phyloP scores from a whole-genome alignment of 2,888 invertebrate species.

The Papilio demoleus region DNA sequence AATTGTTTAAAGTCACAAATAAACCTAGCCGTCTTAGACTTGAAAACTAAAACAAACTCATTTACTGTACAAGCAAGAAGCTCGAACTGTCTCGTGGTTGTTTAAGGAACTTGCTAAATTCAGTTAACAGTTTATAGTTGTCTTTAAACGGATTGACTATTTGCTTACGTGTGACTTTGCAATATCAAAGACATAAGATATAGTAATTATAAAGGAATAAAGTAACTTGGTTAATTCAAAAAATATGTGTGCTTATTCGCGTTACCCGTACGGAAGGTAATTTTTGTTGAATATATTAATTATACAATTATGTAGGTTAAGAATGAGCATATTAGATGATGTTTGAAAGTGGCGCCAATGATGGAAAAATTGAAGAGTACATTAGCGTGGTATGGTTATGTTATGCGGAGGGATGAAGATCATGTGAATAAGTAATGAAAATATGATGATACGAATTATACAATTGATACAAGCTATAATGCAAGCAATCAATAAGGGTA shows the following conservation, averaged over 20 bases:
- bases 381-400: too few relatives aligned
- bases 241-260: not conserved
- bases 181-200: not conserved
- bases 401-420: too few relatives aligned
- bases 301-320: too few relatives aligned
- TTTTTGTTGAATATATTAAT: too few relatives aligned
- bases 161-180: conserved; percentile 16
- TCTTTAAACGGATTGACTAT: conserved; percentile 24
- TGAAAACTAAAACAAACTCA: conserved; percentile 28
- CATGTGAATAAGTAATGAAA: too few relatives aligned
- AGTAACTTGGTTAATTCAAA: not conserved
- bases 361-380: too few relatives aligned
- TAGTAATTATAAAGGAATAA: not conserved
- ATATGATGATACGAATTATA: too few relatives aligned
- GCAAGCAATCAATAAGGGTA: too few relatives aligned
- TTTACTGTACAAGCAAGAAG: conserved; percentile 23
- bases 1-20: not conserved
- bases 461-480: too few relatives aligned
- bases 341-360: too few relatives aligned
- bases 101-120: conserved; percentile 30
- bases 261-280: too few relatives aligned
- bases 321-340: too few relatives aligned
- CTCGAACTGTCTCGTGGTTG: conserved; percentile 20
- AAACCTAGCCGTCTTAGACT: conserved; percentile 1
- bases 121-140: conserved; percentile 20